Conservation (phyloP, 2,113 vertebrate species). For the Silurus asotus region DNA sequence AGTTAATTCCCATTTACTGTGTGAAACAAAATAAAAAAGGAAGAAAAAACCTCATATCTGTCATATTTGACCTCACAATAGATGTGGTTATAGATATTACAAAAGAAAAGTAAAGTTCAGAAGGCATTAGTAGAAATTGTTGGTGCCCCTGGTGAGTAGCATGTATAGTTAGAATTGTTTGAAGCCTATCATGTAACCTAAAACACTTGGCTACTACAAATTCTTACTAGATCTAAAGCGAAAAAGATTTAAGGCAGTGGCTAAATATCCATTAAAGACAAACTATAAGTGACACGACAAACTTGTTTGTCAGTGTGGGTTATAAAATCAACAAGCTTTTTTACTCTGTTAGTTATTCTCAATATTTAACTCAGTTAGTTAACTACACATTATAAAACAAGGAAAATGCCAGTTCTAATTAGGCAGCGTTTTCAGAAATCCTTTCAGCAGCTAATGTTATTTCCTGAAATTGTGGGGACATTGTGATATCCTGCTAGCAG, state of each 20-base stretch:
- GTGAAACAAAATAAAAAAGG: neutral
- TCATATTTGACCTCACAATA: neutral
- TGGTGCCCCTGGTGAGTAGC: neutral
- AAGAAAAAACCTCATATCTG: neutral
- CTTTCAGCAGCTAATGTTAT: constrained; percentile 22
- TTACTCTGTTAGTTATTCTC: neutral
- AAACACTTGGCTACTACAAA: neutral
- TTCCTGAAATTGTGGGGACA: constrained; percentile 19
- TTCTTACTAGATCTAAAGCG: neutral
- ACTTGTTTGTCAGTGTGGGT: neutral
- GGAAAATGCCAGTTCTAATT: constrained; percentile 31
- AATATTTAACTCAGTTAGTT: constrained; percentile 10
- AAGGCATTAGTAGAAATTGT: neutral
- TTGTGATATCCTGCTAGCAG: constrained; percentile 29
- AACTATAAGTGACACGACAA: neutral
- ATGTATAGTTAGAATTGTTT: neutral
- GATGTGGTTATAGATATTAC: neutral
- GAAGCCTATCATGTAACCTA: neutral
- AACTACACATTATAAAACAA: constrained; percentile 15
- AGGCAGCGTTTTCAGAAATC: constrained; percentile 3
- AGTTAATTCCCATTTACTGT: neutral
- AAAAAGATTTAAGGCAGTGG: neutral
- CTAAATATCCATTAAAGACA: neutral
- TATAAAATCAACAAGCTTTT: neutral
- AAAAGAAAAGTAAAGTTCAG: neutral